Evolutionary conservation across 2,888 invertebrate species (phyloP), one percentile per base, ranked within the genome.

Genomic region (Salpingus planirostris): DNA sequence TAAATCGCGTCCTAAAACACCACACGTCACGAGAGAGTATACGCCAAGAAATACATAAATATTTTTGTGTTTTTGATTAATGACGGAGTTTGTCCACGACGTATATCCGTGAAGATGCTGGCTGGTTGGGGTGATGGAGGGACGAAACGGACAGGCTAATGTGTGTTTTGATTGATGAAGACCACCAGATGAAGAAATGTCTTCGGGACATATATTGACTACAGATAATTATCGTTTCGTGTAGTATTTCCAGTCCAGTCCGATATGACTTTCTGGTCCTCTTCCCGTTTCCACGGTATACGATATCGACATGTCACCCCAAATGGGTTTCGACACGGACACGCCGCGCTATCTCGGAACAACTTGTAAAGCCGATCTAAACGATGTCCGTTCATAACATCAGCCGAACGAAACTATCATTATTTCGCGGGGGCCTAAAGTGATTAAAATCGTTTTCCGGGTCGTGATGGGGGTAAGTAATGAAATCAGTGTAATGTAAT

Each of bases 171-270:
- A 61, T 62, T 61, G 60, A 61, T 61, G 62, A 56, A 58, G 60
- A 60, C 62, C 61, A 62, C 62, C 62, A 58, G 55, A 62, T 60
- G 58, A 59, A 62, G 59, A 60, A 59, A 60, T 57, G 60, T 59
- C 55, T 57, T 54, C 55, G 47, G 54, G 59, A 59, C 56, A 56
- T 55, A 55, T 59, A 59, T 60, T 56, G 60, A 59, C 58, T 58
- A 46, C 49, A 54, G 59, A 59, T 60, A 59, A 59, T 60, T 60
- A 59, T 59, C 58, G 27, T 38, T 31, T 34, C 32, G 33, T 36
- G 36, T 32, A 33, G 29, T 26, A 27, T n/a, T n/a, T n/a, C n/a
- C n/a, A n/a, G n/a, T n/a, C n/a, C n/a, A n/a, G n/a, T n/a, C n/a
- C n/a, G n/a, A n/a, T n/a, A n/a, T n/a, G n/a, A n/a, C n/a, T n/a